phyloP scores from a whole-genome alignment of 2,113 vertebrate genomes.

The Clarias gariepinus region DNA sequence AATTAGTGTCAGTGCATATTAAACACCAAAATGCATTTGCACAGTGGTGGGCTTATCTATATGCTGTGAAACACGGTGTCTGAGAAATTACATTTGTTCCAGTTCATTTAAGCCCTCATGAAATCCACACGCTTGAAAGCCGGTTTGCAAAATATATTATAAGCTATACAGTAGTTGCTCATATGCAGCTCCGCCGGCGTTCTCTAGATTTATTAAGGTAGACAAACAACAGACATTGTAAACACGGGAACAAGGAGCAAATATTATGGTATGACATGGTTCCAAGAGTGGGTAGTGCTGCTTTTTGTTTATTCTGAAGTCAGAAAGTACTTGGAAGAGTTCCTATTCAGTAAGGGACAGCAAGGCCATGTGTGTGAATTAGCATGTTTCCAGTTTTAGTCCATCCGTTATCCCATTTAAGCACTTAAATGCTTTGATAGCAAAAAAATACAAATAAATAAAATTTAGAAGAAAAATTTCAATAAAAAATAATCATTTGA shows the following conservation, averaged over 20 bases:
- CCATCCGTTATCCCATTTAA: not conserved
- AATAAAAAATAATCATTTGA: too few relatives aligned
- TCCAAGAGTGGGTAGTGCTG: not conserved
- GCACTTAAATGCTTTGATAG: not conserved
- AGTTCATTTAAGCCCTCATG: slow-evolving; percentile 18
- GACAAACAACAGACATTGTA: not conserved
- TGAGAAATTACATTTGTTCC: slow-evolving; percentile 31
- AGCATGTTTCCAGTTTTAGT: not conserved
- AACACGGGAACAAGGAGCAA: not conserved
- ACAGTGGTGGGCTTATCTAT: not conserved
- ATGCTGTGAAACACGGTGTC: not conserved
- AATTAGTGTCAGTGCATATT: not conserved
- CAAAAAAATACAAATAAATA: too few relatives aligned
- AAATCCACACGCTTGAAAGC: slow-evolving; percentile 3
- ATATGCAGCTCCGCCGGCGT: not conserved
- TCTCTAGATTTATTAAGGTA: not conserved
- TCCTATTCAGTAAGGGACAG: not conserved
- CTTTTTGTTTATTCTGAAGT: not conserved
- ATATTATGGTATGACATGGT: slow-evolving; percentile 4
- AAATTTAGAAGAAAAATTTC: too few relatives aligned
- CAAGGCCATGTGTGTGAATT: not conserved
- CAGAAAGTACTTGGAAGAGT: not conserved
- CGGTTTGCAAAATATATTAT: not conserved
- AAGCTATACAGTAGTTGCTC: not conserved
- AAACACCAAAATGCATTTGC: not conserved